These are phyloP conservation scores for Euclidia mi DNA, from an alignment of 2,888 invertebrate species.

Conservation along the genomic window DNA sequence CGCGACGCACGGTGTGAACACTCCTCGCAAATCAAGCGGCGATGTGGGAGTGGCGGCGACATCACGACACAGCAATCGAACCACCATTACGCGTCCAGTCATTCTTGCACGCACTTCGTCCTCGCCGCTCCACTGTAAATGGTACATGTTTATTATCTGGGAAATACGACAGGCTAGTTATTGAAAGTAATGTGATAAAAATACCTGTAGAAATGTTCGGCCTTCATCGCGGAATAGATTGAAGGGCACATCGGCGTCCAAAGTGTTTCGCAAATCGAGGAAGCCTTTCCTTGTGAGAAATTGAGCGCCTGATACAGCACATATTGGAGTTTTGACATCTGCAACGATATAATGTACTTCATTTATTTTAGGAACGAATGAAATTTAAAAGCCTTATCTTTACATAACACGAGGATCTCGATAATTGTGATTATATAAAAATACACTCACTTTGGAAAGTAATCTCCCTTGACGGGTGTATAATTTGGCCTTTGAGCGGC, in stretches of 20 bases:
- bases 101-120: slow-evolving; percentile 93
- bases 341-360: slow-evolving; percentile 36
- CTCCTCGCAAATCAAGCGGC: slow-evolving; percentile 88
- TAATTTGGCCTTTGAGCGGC: slow-evolving; percentile 96
- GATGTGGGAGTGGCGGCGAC: slow-evolving; percentile 88
- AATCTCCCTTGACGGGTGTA: slow-evolving; percentile 96
- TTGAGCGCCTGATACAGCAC: slow-evolving; percentile 96
- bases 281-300: slow-evolving; percentile 95
- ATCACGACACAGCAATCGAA: slow-evolving; percentile 95
- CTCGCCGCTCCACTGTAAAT: slow-evolving; percentile 95
- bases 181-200: background rate
- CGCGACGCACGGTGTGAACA: slow-evolving; percentile 96
- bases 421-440: background rate
- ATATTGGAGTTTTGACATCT: slow-evolving; percentile 95
- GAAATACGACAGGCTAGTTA: background rate
- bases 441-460: slow-evolving; percentile 92
- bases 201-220: slow-evolving; percentile 94
- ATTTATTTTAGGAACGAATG: slow-evolving; percentile 4
- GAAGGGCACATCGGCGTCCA: slow-evolving; percentile 95
- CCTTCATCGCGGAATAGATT: slow-evolving; percentile 95
- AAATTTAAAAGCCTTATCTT: background rate
- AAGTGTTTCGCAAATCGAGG: slow-evolving; percentile 94
- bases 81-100: slow-evolving; percentile 95
- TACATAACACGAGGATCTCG: no score
- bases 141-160: slow-evolving; percentile 53